Percentiles rank a stretch among this genome's conserved stretches.
Evolutionary conservation across 1,140 invertebrate species (phyloP).

Genomic region (Gryllus bimaculatus): DNA sequence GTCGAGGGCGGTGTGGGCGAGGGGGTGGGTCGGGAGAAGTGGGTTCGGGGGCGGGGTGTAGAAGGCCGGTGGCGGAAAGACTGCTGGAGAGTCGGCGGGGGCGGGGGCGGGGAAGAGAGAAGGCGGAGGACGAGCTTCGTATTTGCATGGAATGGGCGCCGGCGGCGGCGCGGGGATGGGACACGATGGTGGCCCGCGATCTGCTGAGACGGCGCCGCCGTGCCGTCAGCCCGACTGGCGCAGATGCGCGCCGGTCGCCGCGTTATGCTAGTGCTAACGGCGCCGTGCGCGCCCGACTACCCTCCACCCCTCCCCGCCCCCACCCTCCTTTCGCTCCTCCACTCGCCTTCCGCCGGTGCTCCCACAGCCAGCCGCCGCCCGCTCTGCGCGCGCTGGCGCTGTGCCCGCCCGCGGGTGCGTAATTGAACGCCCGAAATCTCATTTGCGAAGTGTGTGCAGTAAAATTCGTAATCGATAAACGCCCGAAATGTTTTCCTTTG

Average conservation of each 20-base stretch:
- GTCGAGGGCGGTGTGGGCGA: no score
- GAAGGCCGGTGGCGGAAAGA: background rate
- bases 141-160: background rate
- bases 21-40: no score
- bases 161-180: background rate
- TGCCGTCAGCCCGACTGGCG: background rate
- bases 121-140: background rate
- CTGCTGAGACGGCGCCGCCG: no score
- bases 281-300: background rate
- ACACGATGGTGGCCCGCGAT: no score
- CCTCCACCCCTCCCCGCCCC: background rate
- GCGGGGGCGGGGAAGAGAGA: background rate
- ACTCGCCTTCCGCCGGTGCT: background rate
- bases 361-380: no score
- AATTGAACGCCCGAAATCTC: constrained; percentile 3
- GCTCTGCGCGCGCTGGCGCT: background rate
- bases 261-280: no score
- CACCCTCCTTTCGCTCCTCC: background rate
- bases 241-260: no score
- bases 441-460: background rate
- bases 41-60: no score
- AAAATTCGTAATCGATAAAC: background rate
- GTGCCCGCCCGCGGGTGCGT: background rate
- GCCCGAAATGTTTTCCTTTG: background rate
- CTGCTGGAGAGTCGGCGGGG: background rate